A percentile compares a stretch with the other conserved stretches of the same genome.
These are phyloP conservation scores for Trematomus bernacchii DNA, from an alignment of 2,797 vertebrate genomes.

Conservation along the genomic window DNA sequence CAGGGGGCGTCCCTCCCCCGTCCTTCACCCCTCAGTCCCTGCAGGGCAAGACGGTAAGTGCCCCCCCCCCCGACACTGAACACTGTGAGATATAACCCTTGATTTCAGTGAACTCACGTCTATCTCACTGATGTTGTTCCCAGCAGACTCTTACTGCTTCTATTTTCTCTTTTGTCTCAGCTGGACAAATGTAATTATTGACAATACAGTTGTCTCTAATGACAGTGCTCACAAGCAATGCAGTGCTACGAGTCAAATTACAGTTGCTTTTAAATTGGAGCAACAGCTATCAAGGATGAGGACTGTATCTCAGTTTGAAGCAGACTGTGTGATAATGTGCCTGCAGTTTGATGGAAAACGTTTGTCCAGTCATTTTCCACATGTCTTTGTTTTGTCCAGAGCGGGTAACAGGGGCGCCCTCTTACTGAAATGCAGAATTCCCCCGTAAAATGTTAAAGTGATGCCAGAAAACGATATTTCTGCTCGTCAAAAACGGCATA, in stretches of 20 bases:
- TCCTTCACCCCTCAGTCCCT: conserved; percentile 91
- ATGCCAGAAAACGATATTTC: no score
- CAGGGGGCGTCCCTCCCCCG: conserved; percentile 83
- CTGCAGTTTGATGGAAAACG: conserved; percentile 9
- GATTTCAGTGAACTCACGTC: background rate
- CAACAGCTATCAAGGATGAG: conserved; percentile 7
- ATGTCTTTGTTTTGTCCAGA: no score
- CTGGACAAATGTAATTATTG: conserved; percentile 26
- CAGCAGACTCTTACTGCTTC: background rate
- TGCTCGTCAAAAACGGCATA: no score
- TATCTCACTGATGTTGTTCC: background rate
- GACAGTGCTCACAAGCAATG: background rate
- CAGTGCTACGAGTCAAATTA: conserved; percentile 15
- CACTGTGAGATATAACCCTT: background rate
- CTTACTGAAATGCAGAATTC: no score
- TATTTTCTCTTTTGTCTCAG: conserved; percentile 1
- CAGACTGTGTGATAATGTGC: conserved; percentile 17
- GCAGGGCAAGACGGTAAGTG: conserved; percentile 95
- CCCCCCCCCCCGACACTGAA: background rate
- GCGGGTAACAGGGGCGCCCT: no score
- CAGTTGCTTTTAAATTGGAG: conserved; percentile 31
- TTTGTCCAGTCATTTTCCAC: conserved; percentile 17
- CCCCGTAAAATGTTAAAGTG: no score
- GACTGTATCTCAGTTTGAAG: conserved; percentile 6
- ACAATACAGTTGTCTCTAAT: conserved; percentile 18